A percentile compares a stretch with the other conserved stretches of the same genome.
Conservation (phyloP, 2,113 vertebrate genomes). For the Anser cygnoides region DNA sequence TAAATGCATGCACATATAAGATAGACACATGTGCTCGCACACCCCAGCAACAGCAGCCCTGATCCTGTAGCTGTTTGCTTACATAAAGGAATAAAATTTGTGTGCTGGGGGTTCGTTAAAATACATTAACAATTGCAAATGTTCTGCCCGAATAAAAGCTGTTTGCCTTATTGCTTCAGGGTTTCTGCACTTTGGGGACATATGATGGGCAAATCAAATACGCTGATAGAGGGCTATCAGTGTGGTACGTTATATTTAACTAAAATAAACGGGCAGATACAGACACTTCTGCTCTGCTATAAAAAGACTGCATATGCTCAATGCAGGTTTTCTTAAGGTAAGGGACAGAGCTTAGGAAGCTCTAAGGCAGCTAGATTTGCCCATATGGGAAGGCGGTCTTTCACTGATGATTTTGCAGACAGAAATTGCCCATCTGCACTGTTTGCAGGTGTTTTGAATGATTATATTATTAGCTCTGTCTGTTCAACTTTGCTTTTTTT, state of each 20-base stretch:
- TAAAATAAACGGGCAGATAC: slow-evolving; percentile 81
- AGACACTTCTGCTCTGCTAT: slow-evolving; percentile 78
- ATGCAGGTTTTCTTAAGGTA: slow-evolving; percentile 86
- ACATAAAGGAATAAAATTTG: slow-evolving; percentile 33
- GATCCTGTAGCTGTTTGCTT: neutral
- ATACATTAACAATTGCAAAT: slow-evolving; percentile 60
- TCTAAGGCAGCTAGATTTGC: slow-evolving; percentile 83
- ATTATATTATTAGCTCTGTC: slow-evolving; percentile 99
- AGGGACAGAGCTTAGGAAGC: slow-evolving; percentile 81
- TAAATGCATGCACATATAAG: neutral
- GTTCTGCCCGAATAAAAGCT: slow-evolving; percentile 28
- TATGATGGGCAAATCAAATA: slow-evolving; percentile 48
- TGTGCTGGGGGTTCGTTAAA: slow-evolving; percentile 11
- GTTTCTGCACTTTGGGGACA: slow-evolving; percentile 37
- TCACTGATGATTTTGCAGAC: slow-evolving; percentile 87
- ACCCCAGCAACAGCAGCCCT: neutral
- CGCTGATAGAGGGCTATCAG: slow-evolving; percentile 58
- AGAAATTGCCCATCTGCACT: slow-evolving; percentile 96
- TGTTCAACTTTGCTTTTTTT: slow-evolving; percentile 96
- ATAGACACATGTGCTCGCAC: neutral
- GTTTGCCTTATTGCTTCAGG: slow-evolving; percentile 47
- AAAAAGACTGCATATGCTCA: slow-evolving; percentile 86
- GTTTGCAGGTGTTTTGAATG: slow-evolving; percentile 98
- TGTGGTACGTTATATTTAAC: slow-evolving; percentile 75
- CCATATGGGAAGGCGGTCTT: slow-evolving; percentile 96